Evolutionary conservation across 2,888 invertebrate genomes (phyloP).

Genomic region (Eulithis prunata): DNA sequence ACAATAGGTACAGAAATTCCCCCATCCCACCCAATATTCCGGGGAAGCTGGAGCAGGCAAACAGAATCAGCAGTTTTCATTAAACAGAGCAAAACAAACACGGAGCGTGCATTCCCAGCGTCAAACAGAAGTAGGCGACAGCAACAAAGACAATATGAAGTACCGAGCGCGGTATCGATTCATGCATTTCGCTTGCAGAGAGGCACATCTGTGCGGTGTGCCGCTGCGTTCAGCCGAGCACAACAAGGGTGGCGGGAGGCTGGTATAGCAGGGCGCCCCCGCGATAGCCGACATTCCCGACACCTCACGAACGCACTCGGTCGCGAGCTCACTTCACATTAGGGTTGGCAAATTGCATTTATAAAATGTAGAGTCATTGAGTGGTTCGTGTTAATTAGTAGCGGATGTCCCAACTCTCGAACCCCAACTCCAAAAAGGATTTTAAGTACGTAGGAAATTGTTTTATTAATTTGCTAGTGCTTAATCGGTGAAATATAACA

Average conservation of each 20-base stretch:
- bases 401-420: conserved; percentile 15
- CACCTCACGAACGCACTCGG: conserved; percentile 79
- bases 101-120: conserved; percentile 31
- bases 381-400: conserved; percentile 31
- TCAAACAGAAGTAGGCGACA: conserved; percentile 73
- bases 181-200: conserved; percentile 72
- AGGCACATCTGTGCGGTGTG: conserved; percentile 74
- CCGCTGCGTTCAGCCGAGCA: conserved; percentile 69
- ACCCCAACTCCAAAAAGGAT: conserved; percentile 8
- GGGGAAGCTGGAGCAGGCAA: conserved; percentile 21
- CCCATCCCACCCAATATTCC: conserved; percentile 13
- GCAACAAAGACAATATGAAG: conserved; percentile 78
- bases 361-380: conserved; percentile 32
- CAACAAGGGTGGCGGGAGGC: conserved; percentile 53
- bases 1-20: conserved; percentile 6
- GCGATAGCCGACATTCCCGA: conserved; percentile 79
- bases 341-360: conserved; percentile 59
- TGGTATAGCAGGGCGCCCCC: conserved; percentile 33
- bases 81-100: conserved; percentile 34
- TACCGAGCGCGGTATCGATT: conserved; percentile 75
- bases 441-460: conserved; percentile 16
- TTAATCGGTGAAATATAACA: conserved; percentile 5
- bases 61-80: conserved; percentile 33
- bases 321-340: conserved; percentile 68
- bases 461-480: conserved; percentile 17